These are phyloP conservation scores for Cyanoramphus novaezelandiae DNA, from an alignment of 2,113 vertebrate genomes.

Conservation along the genomic window DNA sequence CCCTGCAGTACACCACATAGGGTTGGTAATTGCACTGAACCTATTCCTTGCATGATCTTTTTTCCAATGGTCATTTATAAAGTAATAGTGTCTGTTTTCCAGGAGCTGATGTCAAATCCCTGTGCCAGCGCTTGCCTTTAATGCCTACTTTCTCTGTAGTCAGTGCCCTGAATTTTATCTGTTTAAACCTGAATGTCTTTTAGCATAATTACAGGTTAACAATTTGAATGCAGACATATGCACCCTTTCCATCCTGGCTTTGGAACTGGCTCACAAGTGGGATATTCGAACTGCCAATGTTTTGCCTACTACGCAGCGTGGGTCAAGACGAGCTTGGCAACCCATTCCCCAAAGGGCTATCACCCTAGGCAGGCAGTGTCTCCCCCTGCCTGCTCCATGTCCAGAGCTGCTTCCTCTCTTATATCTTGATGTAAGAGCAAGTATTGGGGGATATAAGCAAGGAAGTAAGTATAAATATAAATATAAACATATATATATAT, in stretches of 20 bases:
- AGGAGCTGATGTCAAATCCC: not conserved
- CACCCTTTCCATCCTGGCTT: not conserved
- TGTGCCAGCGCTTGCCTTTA: not conserved
- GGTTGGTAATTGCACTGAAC: not conserved
- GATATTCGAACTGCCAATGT: not conserved
- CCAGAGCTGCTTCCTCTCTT: not conserved
- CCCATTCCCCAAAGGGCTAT: not conserved
- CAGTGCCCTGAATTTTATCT: not conserved
- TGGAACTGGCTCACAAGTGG: not conserved
- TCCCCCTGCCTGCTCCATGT: not conserved
- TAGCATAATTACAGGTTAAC: not conserved
- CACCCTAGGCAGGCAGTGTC: accelerated
- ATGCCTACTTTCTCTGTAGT: not conserved
- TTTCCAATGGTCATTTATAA: not conserved
- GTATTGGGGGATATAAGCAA: not conserved
- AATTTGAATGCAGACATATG: not conserved
- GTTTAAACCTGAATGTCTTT: conserved; percentile 3
- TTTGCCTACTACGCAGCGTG: accelerated
- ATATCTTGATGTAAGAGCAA: not conserved
- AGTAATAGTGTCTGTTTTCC: not conserved
- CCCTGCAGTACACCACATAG: not conserved
- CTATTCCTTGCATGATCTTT: not conserved
- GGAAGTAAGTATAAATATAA: not conserved
- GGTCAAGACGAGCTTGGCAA: not conserved
- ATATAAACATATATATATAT: not conserved